phyloP scores from a whole-genome alignment of 2,888 invertebrate species.

The Perizoma flavofasciatum region DNA sequence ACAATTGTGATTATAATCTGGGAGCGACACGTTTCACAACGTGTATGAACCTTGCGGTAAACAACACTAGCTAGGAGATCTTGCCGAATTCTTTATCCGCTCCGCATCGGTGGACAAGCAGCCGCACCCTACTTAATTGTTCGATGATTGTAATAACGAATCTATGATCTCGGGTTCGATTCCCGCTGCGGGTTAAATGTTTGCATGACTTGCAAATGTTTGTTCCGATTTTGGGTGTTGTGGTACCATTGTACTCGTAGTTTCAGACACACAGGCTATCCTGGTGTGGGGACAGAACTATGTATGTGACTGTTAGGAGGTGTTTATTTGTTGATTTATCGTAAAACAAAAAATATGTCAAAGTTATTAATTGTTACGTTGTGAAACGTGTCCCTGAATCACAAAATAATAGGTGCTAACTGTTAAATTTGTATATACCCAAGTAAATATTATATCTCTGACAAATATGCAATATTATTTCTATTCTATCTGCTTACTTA shows the following conservation, averaged over 20 bases:
- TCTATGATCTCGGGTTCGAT: not conserved
- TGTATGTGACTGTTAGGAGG: no score
- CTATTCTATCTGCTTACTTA: not conserved
- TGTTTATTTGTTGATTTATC: no score
- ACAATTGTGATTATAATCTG: constrained; percentile 8
- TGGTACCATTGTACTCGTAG: no score
- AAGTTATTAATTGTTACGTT: no score
- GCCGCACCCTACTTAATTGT: not conserved
- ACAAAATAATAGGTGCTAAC: constrained; percentile 15
- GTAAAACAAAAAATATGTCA: no score
- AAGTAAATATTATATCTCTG: not conserved
- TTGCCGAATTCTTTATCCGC: not conserved
- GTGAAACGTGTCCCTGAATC: constrained; percentile 1
- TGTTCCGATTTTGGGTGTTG: no score
- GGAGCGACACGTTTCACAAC: not conserved
- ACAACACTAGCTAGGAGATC: no score
- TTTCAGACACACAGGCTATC: no score
- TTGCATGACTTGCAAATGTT: no score
- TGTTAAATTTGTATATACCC: constrained; percentile 12
- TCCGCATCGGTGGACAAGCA: not conserved
- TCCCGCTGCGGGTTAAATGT: no score
- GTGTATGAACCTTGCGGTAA: not conserved
- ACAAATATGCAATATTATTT: not conserved
- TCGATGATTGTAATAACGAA: no score
- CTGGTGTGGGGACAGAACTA: no score